These are phyloP conservation scores for Chelonoidis abingdonii DNA, from an alignment of 2,113 vertebrate species.

Conservation along the genomic window DNA sequence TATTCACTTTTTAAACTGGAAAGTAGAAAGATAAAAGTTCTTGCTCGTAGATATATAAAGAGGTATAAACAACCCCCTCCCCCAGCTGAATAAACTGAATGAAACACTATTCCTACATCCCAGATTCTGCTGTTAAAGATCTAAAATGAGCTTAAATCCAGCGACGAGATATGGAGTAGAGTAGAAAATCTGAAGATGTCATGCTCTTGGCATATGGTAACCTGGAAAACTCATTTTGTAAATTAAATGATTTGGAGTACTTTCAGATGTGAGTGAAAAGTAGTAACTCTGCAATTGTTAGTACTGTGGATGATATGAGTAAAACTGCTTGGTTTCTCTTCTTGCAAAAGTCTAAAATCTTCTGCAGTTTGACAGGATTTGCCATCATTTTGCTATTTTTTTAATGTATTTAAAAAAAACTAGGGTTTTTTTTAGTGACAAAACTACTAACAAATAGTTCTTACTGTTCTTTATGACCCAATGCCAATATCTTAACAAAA, in stretches of 20 bases:
- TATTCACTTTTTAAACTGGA: background rate
- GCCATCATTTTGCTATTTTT: background rate
- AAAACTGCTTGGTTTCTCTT: background rate
- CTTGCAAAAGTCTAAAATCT: background rate
- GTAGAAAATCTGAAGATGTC: background rate
- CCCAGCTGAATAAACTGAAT: background rate
- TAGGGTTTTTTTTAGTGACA: background rate
- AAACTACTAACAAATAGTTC: background rate
- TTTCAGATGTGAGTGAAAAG: background rate
- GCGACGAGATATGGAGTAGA: background rate
- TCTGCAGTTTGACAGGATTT: background rate
- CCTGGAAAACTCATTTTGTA: background rate
- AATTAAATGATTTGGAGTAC: background rate
- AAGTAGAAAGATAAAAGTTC: background rate
- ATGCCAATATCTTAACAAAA: background rate
- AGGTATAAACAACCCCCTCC: background rate
- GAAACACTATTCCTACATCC: background rate
- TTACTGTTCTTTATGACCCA: background rate
- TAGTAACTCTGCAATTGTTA: background rate
- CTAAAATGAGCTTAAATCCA: background rate
- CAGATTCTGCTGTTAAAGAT: background rate
- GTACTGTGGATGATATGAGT: background rate
- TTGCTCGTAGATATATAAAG: too few species aligned
- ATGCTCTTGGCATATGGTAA: background rate
- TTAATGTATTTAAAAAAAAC: background rate